Conservation (phyloP, 2,888 invertebrate species). For the Melitaea athalia region DNA sequence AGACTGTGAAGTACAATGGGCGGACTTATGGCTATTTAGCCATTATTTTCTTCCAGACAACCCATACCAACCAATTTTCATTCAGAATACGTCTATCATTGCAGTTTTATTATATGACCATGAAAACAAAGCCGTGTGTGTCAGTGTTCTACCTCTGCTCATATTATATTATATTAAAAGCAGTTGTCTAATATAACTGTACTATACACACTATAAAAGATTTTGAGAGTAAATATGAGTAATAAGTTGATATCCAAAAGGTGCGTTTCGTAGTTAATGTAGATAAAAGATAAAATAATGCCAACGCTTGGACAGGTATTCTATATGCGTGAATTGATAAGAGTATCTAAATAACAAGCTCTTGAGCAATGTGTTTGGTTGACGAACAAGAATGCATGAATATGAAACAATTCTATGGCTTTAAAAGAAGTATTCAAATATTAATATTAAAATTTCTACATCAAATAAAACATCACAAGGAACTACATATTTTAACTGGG, state of each 20-base stretch:
- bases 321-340: constrained; percentile 29
- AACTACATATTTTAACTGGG: too few species aligned
- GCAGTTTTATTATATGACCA: too few species aligned
- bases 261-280: constrained; percentile 30
- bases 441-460: constrained; percentile 3
- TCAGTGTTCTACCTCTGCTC: too few species aligned
- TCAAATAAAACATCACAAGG: neutral
- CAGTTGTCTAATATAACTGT: too few species aligned
- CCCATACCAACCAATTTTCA: too few species aligned
- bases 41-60: too few species aligned
- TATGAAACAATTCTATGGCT: constrained; percentile 13
- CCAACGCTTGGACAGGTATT: constrained; percentile 30
- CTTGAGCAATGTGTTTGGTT: constrained; percentile 21
- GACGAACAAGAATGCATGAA: constrained; percentile 15
- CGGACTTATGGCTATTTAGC: too few species aligned
- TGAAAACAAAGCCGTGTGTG: too few species aligned
- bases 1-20: too few species aligned
- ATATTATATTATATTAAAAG: too few species aligned
- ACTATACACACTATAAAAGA: neutral
- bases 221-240: constrained; percentile 6
- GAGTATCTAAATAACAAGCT: constrained; percentile 21
- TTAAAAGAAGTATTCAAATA: constrained; percentile 15
- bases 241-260: constrained; percentile 26
- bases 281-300: constrained; percentile 35
- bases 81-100: too few species aligned